Evolutionary conservation across 1,140 invertebrate genomes (phyloP).

Genomic region (Drosophila trapezifrons): DNA sequence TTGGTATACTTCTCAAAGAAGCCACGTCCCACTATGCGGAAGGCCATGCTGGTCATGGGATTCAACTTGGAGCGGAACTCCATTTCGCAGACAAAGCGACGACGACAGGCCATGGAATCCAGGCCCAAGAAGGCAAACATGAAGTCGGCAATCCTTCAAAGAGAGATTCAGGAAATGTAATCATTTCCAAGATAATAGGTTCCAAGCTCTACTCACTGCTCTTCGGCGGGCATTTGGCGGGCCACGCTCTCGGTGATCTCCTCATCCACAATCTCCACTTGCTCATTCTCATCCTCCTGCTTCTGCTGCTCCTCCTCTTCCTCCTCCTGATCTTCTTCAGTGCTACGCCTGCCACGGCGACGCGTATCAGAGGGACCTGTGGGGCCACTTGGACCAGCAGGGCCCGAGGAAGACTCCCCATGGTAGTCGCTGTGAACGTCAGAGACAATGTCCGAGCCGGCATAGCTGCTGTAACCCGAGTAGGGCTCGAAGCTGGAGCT

Average conservation of each 20-base stretch:
- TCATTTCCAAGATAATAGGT: neutral
- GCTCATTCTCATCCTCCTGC: conserved; percentile 31
- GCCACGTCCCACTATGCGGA: conserved; percentile 77
- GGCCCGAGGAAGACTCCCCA: conserved; percentile 27
- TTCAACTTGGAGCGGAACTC: conserved; percentile 78
- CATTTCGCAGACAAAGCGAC: conserved; percentile 82
- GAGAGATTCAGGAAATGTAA: neutral
- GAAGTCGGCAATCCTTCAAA: conserved; percentile 71
- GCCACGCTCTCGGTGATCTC: conserved; percentile 62
- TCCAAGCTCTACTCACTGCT: conserved; percentile 49
- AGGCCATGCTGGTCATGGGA: conserved; percentile 79
- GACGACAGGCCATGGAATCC: conserved; percentile 75
- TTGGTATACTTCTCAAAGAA: conserved; percentile 82
- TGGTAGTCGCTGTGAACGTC: conserved; percentile 52
- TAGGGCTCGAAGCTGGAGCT: conserved; percentile 73
- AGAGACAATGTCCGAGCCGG: conserved; percentile 64
- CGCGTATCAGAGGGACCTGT: conserved; percentile 35
- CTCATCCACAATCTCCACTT: conserved; percentile 67
- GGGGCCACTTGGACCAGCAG: conserved; percentile 40
- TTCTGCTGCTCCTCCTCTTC: neutral
- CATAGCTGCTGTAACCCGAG: conserved; percentile 72
- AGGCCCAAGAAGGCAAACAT: conserved; percentile 80
- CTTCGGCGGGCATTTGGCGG: conserved; percentile 70
- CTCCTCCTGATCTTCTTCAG: conserved; percentile 18
- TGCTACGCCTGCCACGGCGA: conserved; percentile 57